Percentiles rank a stretch among this genome's conserved stretches.
Evolutionary conservation across 2,113 vertebrate species (phyloP).

Genomic region (Datnioides undecimradiatus): DNA sequence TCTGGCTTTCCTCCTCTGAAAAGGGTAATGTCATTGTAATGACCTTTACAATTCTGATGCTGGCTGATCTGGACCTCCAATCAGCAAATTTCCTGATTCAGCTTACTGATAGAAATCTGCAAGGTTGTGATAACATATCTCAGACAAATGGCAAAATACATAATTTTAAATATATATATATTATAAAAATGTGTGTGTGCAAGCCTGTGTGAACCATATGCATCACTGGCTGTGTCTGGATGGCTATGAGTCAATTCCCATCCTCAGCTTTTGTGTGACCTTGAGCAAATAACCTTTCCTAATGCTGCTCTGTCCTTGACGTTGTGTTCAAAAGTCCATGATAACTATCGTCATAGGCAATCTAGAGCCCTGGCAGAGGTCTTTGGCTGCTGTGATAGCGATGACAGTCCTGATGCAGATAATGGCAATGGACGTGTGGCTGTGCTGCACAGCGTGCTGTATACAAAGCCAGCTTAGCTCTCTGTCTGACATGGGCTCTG

Average conservation of each 20-base stretch:
- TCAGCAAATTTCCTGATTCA: conserved; percentile 59
- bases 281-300: conserved; percentile 74
- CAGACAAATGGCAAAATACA: conserved; percentile 5
- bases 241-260: conserved; percentile 31
- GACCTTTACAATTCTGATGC: conserved; percentile 80
- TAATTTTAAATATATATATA: neutral
- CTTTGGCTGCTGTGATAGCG: conserved; percentile 53
- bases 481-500: conserved; percentile 62
- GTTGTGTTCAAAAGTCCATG: conserved; percentile 33
- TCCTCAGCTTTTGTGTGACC: conserved; percentile 74
- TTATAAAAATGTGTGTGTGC: neutral
- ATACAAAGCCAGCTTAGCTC: conserved; percentile 51
- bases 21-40: conserved; percentile 83
- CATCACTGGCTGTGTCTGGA: conserved; percentile 36
- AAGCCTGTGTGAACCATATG: neutral
- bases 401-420: conserved; percentile 71
- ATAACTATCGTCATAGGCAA: conserved; percentile 26
- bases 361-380: conserved; percentile 49
- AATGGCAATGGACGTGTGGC: conserved; percentile 52
- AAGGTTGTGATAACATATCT: conserved; percentile 32
- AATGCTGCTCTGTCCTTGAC: conserved; percentile 41
- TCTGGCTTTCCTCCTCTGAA: conserved; percentile 66
- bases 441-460: conserved; percentile 38
- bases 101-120: conserved; percentile 42
- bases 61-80: conserved; percentile 44